Percentiles rank a stretch among this genome's conserved stretches.
Conservation (phyloP, 2,113 vertebrate species). For the Pterocles burchelli region DNA sequence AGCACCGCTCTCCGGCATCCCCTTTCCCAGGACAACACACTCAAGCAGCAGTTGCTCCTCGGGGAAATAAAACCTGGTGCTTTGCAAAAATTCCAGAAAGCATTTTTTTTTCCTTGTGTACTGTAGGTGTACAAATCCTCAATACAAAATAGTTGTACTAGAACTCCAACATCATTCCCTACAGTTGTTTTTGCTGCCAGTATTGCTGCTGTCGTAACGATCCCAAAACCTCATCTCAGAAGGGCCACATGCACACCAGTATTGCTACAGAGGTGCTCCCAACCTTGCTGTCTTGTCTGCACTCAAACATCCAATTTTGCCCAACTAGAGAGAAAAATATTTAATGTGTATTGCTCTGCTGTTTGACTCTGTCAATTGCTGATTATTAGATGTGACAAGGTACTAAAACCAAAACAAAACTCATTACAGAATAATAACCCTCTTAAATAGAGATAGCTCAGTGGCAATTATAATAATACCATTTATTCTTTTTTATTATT, state of each 20-base stretch:
- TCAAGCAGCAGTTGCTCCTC: fast-evolving
- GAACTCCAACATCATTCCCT: background rate
- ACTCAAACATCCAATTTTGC: background rate
- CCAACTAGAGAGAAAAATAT: background rate
- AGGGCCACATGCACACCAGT: fast-evolving
- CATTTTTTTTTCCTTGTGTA: background rate
- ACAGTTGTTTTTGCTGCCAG: background rate
- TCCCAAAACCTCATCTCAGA: background rate
- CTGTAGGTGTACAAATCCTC: background rate
- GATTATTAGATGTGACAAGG: background rate
- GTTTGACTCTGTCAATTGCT: background rate
- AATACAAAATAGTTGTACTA: background rate
- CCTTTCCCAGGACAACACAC: fast-evolving
- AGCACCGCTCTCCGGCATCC: background rate
- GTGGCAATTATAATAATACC: background rate
- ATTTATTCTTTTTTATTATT: background rate
- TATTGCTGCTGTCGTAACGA: background rate
- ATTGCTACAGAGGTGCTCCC: background rate
- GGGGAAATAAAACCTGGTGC: background rate
- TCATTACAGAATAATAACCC: background rate
- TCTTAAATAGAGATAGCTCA: background rate
- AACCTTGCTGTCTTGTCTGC: background rate
- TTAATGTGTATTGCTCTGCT: background rate
- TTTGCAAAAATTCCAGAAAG: background rate
- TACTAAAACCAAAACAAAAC: background rate